phyloP scores from a whole-genome alignment of 2,113 vertebrate species.

The Carollia perspicillata region DNA sequence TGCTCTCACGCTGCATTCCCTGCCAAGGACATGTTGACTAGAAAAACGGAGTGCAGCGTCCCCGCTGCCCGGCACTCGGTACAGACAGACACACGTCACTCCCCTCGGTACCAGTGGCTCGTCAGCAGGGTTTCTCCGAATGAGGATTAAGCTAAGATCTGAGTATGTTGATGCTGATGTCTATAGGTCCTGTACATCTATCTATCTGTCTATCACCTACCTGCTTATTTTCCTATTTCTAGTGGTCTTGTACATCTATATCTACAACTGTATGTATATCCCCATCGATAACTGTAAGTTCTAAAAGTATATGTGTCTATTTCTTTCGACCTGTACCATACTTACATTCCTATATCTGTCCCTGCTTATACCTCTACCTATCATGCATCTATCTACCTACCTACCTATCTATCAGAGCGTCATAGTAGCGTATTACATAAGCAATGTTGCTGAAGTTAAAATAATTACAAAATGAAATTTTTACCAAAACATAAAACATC shows the following conservation, averaged over 20 bases:
- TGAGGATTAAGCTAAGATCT: not conserved
- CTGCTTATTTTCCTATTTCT: too few species aligned
- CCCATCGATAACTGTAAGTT: too few species aligned
- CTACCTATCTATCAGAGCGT: too few species aligned
- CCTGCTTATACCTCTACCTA: too few species aligned
- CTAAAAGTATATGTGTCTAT: too few species aligned
- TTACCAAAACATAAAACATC: not conserved
- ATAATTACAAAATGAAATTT: not conserved
- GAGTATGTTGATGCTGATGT: not conserved
- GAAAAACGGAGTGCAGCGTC: not conserved
- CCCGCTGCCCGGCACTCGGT: not conserved
- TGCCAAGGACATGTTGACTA: rapidly evolving
- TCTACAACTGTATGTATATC: too few species aligned
- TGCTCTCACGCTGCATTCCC: not conserved
- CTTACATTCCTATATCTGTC: too few species aligned
- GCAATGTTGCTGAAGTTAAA: not conserved
- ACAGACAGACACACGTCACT: not conserved
- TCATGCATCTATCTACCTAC: too few species aligned
- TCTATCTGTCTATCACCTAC: too few species aligned
- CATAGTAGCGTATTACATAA: not conserved
- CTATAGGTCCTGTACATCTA: too few species aligned
- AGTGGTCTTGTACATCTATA: too few species aligned
- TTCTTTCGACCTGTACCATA: too few species aligned
- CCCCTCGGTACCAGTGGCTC: not conserved
- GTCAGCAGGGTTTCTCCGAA: not conserved